Evolutionary conservation across 1,140 invertebrate genomes (phyloP).

Genomic region (Drosophila bifasciata): DNA sequence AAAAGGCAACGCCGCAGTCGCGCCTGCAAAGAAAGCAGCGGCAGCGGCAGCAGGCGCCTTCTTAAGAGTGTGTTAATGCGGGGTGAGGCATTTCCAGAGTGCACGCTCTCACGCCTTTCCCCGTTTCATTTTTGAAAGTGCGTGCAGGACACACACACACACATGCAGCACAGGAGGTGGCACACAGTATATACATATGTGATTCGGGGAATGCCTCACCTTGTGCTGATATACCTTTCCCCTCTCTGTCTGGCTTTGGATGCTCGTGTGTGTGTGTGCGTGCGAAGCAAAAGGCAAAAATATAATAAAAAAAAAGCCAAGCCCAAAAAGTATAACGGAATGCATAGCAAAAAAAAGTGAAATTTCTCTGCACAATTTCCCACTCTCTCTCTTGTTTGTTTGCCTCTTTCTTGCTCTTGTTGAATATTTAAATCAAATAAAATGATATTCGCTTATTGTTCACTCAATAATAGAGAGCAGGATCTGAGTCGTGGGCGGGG

Average conservation of each 20-base stretch:
- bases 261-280: conserved; percentile 10
- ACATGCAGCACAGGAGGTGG: too few relatives aligned
- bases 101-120: not conserved
- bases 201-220: too few relatives aligned
- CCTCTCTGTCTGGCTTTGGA: not conserved
- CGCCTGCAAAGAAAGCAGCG: conserved; percentile 64
- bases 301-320: conserved; percentile 57
- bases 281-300: conserved; percentile 53
- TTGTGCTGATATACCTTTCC: too few relatives aligned
- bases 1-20: conserved; percentile 46
- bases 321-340: conserved; percentile 53
- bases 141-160: too few relatives aligned
- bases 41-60: conserved; percentile 16
- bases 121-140: too few relatives aligned
- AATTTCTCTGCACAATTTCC: conserved; percentile 57
- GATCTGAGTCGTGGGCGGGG: not conserved
- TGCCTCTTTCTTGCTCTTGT: not conserved
- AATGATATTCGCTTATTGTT: conserved; percentile 13
- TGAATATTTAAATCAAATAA: conserved; percentile 1
- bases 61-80: too few relatives aligned
- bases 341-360: conserved; percentile 63
- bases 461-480: conserved; percentile 25
- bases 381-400: conserved; percentile 29
- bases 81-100: not conserved
- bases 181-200: too few relatives aligned